Base-by-base conservation (phyloP, 2,797 vertebrate species). In the Martes flavigula region DNA sequence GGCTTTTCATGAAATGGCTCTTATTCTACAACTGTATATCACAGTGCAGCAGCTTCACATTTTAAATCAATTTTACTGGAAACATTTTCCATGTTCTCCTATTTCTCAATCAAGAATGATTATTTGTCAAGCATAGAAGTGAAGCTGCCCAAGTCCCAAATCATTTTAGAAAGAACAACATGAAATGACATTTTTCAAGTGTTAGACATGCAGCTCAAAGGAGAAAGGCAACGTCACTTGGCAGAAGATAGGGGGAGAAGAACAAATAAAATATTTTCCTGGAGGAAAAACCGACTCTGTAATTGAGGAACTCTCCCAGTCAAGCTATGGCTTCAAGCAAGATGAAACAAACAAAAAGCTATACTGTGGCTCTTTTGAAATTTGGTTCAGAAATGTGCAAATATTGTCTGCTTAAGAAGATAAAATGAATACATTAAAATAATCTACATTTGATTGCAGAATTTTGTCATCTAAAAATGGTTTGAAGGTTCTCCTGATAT, bases 151-250 rank as follows among this genome's bases (percentile, higher is more conserved):
- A 58, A 72, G 56, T 56, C 79, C 85, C 73, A 75, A 97, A 54
- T 97, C 92, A 51, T 97, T 97, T 97, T 92, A 94, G 92, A 98
- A 87, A 94, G 92, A 98, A 87, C 87, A 97, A 96, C 96, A 97
- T 97, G 75, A 98, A 88, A 91, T 96, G 90, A 95, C 84, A 97
- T 56, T 75, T 96, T 94, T 97, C 94, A 98, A 97, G 90, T 73
- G 82, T 77, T 94, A 96, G 91, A 90, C 11, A 13, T 79, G n/a
- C 23, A 48, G n/a, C 54, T 91, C 56, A 27, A 38, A 94, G 46
- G 30, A 64, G 21, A 91, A 58, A 30, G 84, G 7, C 43, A 75
- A 11, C 43, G 35, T 92, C 38, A 48, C 25, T 40, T 78, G 66
- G 87, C 51, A 72, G 54, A 87, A 77, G 51, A 48, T 8, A 75